phyloP scores from a whole-genome alignment of 2,888 invertebrate genomes.

The Phragmatobia fuliginosa region DNA sequence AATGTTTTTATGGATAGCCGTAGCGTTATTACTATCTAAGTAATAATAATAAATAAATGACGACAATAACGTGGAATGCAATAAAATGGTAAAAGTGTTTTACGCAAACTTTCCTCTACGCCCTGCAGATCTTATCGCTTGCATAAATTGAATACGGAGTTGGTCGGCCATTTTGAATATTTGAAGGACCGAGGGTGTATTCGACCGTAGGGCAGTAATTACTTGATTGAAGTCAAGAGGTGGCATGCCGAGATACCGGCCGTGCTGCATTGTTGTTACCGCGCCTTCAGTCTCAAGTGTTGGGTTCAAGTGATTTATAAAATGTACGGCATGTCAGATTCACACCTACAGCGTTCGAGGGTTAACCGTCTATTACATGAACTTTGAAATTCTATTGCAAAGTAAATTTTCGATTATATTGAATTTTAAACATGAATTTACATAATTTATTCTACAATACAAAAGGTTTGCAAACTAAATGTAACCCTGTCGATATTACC shows the following conservation, averaged over 20 bases:
- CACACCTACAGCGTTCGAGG: slow-evolving; percentile 80
- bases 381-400: slow-evolving; percentile 24
- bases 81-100: slow-evolving; percentile 26
- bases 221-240: slow-evolving; percentile 86
- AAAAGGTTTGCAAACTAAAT: slow-evolving; percentile 54
- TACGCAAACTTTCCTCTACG: slow-evolving; percentile 20
- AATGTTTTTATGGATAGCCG: slow-evolving; percentile 77
- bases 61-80: slow-evolving; percentile 6
- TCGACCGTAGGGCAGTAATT: slow-evolving; percentile 85
- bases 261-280: slow-evolving; percentile 70
- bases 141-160: slow-evolving; percentile 70
- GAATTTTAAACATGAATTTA: slow-evolving; percentile 39
- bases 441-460: slow-evolving; percentile 45
- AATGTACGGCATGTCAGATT: slow-evolving; percentile 72
- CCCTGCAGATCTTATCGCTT: slow-evolving; percentile 69
- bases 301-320: slow-evolving; percentile 71
- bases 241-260: slow-evolving; percentile 80
- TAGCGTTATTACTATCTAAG: slow-evolving; percentile 60
- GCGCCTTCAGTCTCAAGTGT: slow-evolving; percentile 64
- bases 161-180: slow-evolving; percentile 84
- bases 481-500: slow-evolving; percentile 56
- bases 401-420: slow-evolving; percentile 19
- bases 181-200: slow-evolving; percentile 75
- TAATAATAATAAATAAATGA: slow-evolving; percentile 61
- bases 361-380: slow-evolving; percentile 69